These are phyloP conservation scores for Etheostoma perlongum DNA, from an alignment of 2,797 vertebrate species.

Conservation along the genomic window DNA sequence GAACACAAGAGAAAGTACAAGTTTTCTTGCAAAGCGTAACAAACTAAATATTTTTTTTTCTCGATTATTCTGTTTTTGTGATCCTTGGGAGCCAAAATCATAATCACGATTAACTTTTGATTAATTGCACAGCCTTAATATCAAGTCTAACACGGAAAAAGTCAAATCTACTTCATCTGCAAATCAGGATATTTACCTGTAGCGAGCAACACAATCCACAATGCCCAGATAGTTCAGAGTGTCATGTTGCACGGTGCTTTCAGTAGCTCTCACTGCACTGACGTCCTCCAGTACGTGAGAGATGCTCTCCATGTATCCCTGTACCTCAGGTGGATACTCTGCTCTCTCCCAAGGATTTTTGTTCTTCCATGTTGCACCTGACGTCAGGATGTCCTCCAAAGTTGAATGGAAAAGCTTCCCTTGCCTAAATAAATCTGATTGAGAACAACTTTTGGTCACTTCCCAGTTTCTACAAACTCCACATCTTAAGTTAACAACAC, in stretches of 20 bases:
- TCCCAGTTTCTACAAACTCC: neutral
- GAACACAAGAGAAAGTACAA: too few species aligned
- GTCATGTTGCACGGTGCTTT: slow-evolving; percentile 91
- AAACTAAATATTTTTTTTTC: too few species aligned
- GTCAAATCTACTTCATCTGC: neutral
- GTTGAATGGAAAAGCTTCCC: slow-evolving; percentile 90
- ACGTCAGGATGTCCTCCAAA: slow-evolving; percentile 86
- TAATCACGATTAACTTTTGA: too few species aligned
- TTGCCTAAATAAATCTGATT: slow-evolving; percentile 89
- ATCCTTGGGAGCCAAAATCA: too few species aligned
- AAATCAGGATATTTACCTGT: slow-evolving; percentile 83
- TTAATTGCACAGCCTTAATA: neutral
- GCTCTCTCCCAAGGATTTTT: slow-evolving; percentile 52
- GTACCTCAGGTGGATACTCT: slow-evolving; percentile 57
- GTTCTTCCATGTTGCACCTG: slow-evolving; percentile 56
- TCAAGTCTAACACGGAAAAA: neutral
- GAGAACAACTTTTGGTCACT: slow-evolving; percentile 29
- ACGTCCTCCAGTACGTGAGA: slow-evolving; percentile 89
- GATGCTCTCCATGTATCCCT: slow-evolving; percentile 90
- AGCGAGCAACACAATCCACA: slow-evolving; percentile 94
- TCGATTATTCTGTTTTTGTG: too few species aligned
- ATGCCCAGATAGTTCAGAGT: slow-evolving; percentile 90
- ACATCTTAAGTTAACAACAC: neutral
- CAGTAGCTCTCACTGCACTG: slow-evolving; percentile 87
- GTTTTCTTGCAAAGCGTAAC: too few species aligned